Percentiles rank a stretch among this genome's conserved stretches.
Conservation (phyloP, 2,113 vertebrate genomes). For the Oxyruncus cristatus region DNA sequence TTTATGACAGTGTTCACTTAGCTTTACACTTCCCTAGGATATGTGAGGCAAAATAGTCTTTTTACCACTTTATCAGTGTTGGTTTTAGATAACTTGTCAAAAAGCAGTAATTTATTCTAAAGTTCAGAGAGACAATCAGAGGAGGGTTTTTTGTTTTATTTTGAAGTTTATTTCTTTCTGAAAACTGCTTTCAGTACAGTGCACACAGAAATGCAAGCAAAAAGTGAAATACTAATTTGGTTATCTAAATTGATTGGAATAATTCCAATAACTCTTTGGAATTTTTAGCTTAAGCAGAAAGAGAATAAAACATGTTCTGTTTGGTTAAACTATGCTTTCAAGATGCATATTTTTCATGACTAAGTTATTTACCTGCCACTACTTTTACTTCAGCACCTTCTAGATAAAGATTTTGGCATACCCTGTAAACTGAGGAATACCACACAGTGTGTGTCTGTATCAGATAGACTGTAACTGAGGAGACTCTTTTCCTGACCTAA, state of each 20-base stretch:
- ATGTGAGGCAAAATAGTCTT: not conserved
- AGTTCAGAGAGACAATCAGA: not conserved
- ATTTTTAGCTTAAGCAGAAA: slow-evolving; percentile 54
- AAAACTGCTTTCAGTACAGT: not conserved
- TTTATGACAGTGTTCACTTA: slow-evolving; percentile 76
- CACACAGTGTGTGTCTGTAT: not conserved
- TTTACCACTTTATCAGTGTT: not conserved
- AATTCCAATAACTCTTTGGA: slow-evolving; percentile 42
- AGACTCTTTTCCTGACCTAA: slow-evolving; percentile 28
- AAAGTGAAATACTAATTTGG: slow-evolving; percentile 5
- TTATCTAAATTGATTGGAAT: slow-evolving; percentile 34
- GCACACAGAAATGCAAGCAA: not conserved
- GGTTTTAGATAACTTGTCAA: not conserved
- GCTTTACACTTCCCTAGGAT: slow-evolving; percentile 25
- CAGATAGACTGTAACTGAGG: not conserved
- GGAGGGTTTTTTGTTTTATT: not conserved
- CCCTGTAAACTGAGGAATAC: slow-evolving; percentile 11
- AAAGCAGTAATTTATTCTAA: slow-evolving; percentile 48
- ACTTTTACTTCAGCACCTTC: slow-evolving; percentile 54
- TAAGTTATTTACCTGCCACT: slow-evolving; percentile 69
- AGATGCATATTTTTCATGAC: slow-evolving; percentile 46
- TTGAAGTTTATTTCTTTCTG: not conserved
- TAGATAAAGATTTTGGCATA: slow-evolving; percentile 60
- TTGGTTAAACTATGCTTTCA: slow-evolving; percentile 33
- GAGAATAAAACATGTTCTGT: slow-evolving; percentile 33